Evolutionary conservation across 23 tunicate species (phyloP).

Genomic region (Trididemnum clinides): DNA sequence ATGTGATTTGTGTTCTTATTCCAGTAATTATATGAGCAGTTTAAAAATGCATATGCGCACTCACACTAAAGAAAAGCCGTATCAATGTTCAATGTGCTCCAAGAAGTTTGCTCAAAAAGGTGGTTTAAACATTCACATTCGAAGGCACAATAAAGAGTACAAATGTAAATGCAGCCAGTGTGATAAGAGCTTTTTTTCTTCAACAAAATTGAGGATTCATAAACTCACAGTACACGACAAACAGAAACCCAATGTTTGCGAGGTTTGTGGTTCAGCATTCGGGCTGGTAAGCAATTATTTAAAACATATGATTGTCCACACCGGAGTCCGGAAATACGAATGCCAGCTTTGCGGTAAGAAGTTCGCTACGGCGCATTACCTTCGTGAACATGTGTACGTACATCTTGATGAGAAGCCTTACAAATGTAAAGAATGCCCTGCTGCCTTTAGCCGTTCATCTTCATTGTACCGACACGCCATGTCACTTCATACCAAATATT

Average conservation of each 20-base stretch:
- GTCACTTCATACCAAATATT: constrained; percentile 20
- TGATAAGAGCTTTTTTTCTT: constrained; percentile 2
- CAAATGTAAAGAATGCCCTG: constrained; percentile 35
- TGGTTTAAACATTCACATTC: constrained; percentile 8
- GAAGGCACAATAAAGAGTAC: constrained; percentile 23
- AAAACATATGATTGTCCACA: background rate
- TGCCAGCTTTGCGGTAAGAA: constrained; percentile 43
- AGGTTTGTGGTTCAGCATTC: constrained; percentile 6
- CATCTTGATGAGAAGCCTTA: constrained; percentile 38
- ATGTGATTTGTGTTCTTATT: constrained; percentile 22
- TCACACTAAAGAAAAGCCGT: constrained; percentile 15
- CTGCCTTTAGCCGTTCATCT: constrained; percentile 18
- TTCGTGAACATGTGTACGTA: constrained; percentile 20
- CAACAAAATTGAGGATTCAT: constrained; percentile 2
- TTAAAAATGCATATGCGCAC: constrained; percentile 6
- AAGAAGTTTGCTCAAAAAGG: background rate
- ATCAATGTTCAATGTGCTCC: constrained; percentile 22
- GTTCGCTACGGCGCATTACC: constrained; percentile 4
- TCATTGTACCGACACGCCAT: constrained; percentile 19
- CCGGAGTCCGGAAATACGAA: constrained; percentile 41
- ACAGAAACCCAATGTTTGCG: background rate
- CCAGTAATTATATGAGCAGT: background rate
- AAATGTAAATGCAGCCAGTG: constrained; percentile 11
- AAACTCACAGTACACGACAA: constrained; percentile 28
- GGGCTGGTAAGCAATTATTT: background rate